Conservation (phyloP, 2,888 invertebrate species). For the Lasioglossum zephyrum region DNA sequence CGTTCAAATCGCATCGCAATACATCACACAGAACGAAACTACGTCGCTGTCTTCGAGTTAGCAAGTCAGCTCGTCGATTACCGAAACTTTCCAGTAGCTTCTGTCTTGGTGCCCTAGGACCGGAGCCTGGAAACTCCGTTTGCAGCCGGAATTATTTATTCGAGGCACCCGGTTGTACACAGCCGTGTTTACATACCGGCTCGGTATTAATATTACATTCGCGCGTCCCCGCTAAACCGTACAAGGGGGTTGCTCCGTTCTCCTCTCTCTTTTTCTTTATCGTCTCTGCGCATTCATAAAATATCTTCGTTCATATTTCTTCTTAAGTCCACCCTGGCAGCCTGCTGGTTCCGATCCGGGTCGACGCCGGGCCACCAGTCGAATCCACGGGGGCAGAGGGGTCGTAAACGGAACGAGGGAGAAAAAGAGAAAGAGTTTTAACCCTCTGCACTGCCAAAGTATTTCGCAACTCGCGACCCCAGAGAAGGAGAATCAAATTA, state of each 20-base stretch:
- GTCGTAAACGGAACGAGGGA: conserved; percentile 42
- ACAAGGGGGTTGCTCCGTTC: neutral
- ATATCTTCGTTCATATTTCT: conserved; percentile 59
- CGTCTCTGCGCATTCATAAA: conserved; percentile 40
- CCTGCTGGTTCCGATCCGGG: conserved; percentile 36
- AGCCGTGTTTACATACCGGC: conserved; percentile 53
- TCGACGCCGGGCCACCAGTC: conserved; percentile 31
- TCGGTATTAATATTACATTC: conserved; percentile 43
- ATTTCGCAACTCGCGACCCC: neutral
- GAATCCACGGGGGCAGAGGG: conserved; percentile 38
- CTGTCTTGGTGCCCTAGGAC: neutral
- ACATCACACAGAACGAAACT: neutral
- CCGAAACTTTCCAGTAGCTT: conserved; percentile 1
- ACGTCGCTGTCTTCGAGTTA: conserved; percentile 5
- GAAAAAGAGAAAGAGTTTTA: conserved; percentile 34
- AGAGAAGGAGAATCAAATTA: neutral
- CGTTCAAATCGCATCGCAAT: neutral
- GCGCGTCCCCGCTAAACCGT: conserved; percentile 25
- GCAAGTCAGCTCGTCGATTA: conserved; percentile 3
- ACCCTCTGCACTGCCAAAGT: conserved; percentile 1
- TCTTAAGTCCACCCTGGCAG: conserved; percentile 49
- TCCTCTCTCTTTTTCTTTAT: conserved; percentile 13
- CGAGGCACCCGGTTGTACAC: conserved; percentile 33
- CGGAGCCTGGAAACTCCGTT: neutral
- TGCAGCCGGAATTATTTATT: conserved; percentile 50